A percentile compares a stretch with the other conserved stretches of the same genome.
These are phyloP conservation scores for Xenopus laevis DNA, from an alignment of 2,113 vertebrate species.

Conservation along the genomic window DNA sequence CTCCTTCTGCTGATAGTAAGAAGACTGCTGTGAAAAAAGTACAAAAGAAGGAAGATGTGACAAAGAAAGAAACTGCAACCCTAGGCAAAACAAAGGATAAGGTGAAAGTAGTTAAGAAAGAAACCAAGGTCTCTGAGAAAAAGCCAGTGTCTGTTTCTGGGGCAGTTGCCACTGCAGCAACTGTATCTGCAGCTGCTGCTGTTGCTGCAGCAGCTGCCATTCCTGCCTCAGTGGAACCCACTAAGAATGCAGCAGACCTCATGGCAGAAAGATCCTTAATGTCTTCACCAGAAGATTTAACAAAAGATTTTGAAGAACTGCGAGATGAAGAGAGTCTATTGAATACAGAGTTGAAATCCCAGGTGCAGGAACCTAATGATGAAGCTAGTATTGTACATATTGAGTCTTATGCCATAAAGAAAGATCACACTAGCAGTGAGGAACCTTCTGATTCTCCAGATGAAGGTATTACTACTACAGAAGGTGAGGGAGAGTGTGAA, in stretches of 20 bases:
- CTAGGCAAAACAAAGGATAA: constrained; percentile 81
- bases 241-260: constrained; percentile 61
- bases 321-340: constrained; percentile 76
- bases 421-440: constrained; percentile 74
- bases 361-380: constrained; percentile 58
- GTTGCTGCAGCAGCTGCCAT: constrained; percentile 51
- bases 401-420: constrained; percentile 67
- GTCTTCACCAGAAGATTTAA: constrained; percentile 94
- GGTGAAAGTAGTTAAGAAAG: constrained; percentile 78
- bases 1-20: constrained; percentile 66
- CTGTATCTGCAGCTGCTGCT: constrained; percentile 28
- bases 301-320: constrained; percentile 91
- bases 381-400: constrained; percentile 59
- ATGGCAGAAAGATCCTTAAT: constrained; percentile 81
- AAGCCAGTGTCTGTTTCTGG: constrained; percentile 47
- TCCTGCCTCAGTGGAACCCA: constrained; percentile 46
- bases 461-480: constrained; percentile 90
- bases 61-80: constrained; percentile 71
- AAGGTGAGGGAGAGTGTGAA: constrained; percentile 83
- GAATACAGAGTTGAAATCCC: constrained; percentile 60
- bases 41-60: constrained; percentile 77
- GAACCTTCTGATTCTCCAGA: constrained; percentile 78
- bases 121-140: constrained; percentile 63
- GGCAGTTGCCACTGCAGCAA: constrained; percentile 46
- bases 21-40: constrained; percentile 78